phyloP scores from a whole-genome alignment of 2,113 vertebrate genomes.

The Mugil cephalus region DNA sequence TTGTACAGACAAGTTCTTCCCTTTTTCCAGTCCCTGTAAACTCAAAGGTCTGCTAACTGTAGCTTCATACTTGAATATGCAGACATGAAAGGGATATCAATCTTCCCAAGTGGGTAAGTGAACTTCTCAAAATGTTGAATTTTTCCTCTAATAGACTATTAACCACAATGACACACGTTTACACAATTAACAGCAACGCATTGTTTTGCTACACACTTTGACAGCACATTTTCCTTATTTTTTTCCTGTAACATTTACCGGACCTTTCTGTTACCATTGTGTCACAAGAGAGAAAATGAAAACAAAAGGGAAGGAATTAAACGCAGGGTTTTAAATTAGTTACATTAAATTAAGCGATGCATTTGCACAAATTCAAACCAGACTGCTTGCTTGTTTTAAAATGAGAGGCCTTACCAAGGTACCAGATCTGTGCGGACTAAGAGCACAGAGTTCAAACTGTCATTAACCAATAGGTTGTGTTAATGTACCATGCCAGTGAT shows the following conservation, averaged over 20 bases:
- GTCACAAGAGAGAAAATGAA: slow-evolving; percentile 50
- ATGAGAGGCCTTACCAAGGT: slow-evolving; percentile 12
- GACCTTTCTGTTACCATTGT: slow-evolving; percentile 1
- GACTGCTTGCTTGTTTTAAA: slow-evolving; percentile 57
- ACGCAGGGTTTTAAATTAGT: slow-evolving; percentile 39
- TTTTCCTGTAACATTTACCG: slow-evolving; percentile 10
- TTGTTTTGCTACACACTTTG: slow-evolving; percentile 13
- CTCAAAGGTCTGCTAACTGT: neutral
- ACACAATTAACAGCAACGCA: slow-evolving; percentile 3
- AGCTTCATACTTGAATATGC: slow-evolving; percentile 8
- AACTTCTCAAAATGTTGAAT: slow-evolving; percentile 15
- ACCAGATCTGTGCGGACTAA: slow-evolving; percentile 30
- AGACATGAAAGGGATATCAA: neutral
- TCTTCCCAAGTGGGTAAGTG: slow-evolving; percentile 1
- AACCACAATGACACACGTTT: neutral
- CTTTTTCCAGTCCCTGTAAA: neutral
- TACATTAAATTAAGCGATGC: slow-evolving; percentile 53
- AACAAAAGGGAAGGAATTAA: slow-evolving; percentile 42
- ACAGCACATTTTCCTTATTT: slow-evolving; percentile 14
- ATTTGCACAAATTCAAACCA: slow-evolving; percentile 41
- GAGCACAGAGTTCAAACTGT: slow-evolving; percentile 55
- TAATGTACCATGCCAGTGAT: slow-evolving; percentile 62
- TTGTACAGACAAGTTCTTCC: slow-evolving; percentile 5
- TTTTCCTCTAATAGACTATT: neutral
- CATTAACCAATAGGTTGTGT: slow-evolving; percentile 57